Conservation (phyloP, 2,113 vertebrate species). For the Pimephales promelas region DNA sequence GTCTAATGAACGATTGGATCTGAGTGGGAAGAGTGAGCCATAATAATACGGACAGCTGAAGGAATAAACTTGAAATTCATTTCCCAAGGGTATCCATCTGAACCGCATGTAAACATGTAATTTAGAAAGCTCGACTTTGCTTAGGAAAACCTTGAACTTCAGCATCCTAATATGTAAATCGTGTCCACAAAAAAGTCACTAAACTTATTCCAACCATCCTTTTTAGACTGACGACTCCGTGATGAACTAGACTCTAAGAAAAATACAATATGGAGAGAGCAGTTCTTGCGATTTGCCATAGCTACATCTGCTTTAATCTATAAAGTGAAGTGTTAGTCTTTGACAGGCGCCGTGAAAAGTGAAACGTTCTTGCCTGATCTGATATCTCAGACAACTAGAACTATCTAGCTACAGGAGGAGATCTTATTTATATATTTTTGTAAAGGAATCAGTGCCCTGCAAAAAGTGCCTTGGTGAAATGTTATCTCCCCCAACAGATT, state of each 20-base stretch:
- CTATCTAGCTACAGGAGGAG: conserved; percentile 12
- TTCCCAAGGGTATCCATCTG: conserved; percentile 19
- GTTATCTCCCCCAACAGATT: conserved; percentile 56
- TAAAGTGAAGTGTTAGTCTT: conserved; percentile 54
- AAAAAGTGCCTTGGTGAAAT: conserved; percentile 45
- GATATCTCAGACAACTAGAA: conserved; percentile 1
- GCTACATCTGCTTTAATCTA: conserved; percentile 45
- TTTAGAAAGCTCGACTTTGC: conserved; percentile 23
- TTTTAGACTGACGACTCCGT: background rate
- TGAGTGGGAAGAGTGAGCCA: conserved; percentile 40
- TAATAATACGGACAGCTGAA: conserved; percentile 44
- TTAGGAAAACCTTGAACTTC: background rate
- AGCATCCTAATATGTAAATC: background rate
- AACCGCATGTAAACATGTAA: conserved; percentile 30
- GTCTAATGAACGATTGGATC: conserved; percentile 52
- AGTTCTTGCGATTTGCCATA: background rate
- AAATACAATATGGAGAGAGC: background rate
- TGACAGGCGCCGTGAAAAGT: conserved; percentile 52
- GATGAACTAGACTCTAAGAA: background rate
- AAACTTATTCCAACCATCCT: background rate
- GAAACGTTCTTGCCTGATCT: background rate
- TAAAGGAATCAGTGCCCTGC: conserved; percentile 35
- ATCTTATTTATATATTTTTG: conserved; percentile 18
- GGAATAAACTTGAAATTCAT: conserved; percentile 31
- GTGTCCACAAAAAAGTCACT: background rate